Evolutionary conservation across 2,113 vertebrate genomes (phyloP).

Genomic region (Tamias sibiricus): DNA sequence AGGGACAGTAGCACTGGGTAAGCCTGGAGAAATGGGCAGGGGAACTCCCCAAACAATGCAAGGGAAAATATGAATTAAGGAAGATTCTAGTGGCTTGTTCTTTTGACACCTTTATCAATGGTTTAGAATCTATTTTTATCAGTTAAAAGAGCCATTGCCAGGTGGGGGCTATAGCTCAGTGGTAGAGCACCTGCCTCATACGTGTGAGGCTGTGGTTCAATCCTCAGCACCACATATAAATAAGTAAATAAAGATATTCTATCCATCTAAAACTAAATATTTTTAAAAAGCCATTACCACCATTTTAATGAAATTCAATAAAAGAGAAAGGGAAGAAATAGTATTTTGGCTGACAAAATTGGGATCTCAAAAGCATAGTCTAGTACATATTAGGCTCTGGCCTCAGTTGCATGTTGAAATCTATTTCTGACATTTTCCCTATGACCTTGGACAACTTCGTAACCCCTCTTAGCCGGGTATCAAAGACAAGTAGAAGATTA

Average conservation of each 20-base stretch:
- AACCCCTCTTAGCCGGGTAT: not conserved
- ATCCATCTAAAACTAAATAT: no score
- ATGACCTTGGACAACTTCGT: not conserved
- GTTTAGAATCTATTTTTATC: constrained; percentile 12
- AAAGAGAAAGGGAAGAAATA: constrained; percentile 24
- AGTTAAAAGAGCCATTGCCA: not conserved
- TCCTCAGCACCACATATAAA: no score
- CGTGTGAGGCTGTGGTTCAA: no score
- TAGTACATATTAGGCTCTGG: not conserved
- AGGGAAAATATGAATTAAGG: not conserved
- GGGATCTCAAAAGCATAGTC: not conserved
- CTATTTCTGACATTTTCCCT: not conserved
- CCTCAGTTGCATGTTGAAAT: not conserved
- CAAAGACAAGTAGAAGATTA: not conserved
- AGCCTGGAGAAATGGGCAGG: not conserved
- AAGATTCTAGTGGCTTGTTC: not conserved
- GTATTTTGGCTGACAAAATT: not conserved
- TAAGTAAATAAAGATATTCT: no score
- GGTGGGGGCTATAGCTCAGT: no score
- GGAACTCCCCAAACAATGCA: not conserved
- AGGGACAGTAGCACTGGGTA: not conserved
- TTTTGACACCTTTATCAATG: not conserved
- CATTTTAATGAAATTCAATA: not conserved
- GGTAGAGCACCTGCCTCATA: no score
- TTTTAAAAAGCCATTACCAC: no score